Conservation (phyloP, 2,797 vertebrate species). For the Lutjanus argentimaculatus region DNA sequence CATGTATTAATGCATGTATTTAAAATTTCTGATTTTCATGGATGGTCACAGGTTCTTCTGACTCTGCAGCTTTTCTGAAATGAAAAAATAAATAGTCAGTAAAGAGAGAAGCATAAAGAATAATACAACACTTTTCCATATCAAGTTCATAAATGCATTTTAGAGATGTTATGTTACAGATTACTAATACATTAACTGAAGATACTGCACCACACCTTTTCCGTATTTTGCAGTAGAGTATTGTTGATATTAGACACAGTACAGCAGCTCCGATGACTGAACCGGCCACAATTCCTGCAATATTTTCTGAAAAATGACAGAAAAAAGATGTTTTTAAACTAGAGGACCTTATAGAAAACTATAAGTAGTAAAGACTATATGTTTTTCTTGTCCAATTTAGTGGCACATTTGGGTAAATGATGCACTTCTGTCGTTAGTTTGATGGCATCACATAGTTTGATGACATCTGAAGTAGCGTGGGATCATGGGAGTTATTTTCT, state of each 20-base stretch:
- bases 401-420: no score
- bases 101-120: neutral
- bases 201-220: conserved; percentile 67
- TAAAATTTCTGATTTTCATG: neutral
- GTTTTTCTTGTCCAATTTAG: no score
- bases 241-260: conserved; percentile 69
- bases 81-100: neutral
- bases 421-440: no score
- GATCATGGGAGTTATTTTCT: no score
- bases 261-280: conserved; percentile 81
- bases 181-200: neutral
- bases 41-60: neutral
- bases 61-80: conserved; percentile 62
- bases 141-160: neutral
- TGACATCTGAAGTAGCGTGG: no score
- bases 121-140: no score
- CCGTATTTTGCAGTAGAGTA: conserved; percentile 68
- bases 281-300: conserved; percentile 83
- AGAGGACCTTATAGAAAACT: neutral
- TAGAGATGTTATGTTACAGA: neutral
- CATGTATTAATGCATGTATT: no score
- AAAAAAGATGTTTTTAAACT: neutral
- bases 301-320: conserved; percentile 78
- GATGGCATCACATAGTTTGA: no score
- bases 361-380: no score